Evolutionary conservation across 2,113 vertebrate genomes (phyloP), one percentile per base, ranked within the genome.

Genomic region (Myrmecobius fasciatus): DNA sequence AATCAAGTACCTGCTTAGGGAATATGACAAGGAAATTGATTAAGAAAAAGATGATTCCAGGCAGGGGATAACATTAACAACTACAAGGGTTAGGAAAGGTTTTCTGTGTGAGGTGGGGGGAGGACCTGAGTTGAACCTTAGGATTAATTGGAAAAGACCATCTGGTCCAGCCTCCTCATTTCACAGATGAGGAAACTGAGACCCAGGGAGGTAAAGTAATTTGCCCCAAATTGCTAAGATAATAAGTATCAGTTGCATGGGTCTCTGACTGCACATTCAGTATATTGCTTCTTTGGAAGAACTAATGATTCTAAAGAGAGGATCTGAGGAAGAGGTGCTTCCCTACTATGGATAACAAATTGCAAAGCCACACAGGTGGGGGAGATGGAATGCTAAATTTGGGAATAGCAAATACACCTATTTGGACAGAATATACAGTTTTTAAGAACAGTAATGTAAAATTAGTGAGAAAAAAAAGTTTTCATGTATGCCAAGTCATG

Each of bases 401-500:
- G 36, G 36, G 20, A 83, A 83, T 43, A 83, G 17, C 20, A 83
- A 43, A 20, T 2, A 22, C 1, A 43, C 1, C 36, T 22, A 43
- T 83, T 83, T 83, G 67, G 67, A 43, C 43, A n/a, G 67, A 83
- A 83, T 75, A 75, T n/a, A n/a, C 14, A 75, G 60, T 75, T 83
- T 83, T 43, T n/a, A 83, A 83, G 20, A n/a, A 24, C 36, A 83
- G 67, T 43, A 43, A 43, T 22, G 5, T 43, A 20, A 83, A 83
- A 83, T 83, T 83, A 83, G n/a, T 43, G 17, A 83, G 8, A 20
- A 83, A 83, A 83, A 83, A 94, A 91, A 93, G 28, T 94, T 95
- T 95, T 95, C 90, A 92, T 75, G 51, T 91, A 26, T 14, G 53
- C 25, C 4, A 0, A 31, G 88, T 28, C 89, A n/a, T 53, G 94